Evolutionary conservation across 1,140 invertebrate genomes (phyloP), one percentile per base, ranked within the genome.

Genomic region (Drosophila arawakana): DNA sequence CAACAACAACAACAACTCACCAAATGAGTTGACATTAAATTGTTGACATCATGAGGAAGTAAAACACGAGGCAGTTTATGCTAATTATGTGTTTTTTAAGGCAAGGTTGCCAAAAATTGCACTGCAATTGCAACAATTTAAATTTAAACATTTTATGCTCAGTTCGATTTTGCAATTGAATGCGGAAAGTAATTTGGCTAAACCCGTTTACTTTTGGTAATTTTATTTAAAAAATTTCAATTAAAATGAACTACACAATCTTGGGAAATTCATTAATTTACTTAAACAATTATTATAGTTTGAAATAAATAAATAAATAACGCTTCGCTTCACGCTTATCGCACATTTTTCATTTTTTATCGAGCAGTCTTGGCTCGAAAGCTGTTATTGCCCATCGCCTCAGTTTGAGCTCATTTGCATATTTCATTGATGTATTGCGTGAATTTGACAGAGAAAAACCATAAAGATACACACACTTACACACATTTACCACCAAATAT

Each of bases 31-130:
- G 63, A 50, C 70, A 66, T 63, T 75, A 61, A 57, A 61, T 52
- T 49, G 55, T 57, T 69, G 63, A 84, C 63, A 75, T 67, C 50
- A 68, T 71, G 43, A 73, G 76, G 83, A 86, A 82, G 76, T 79
- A 60, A 62, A 57, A 69, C 76, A 68, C 67, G 52, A 44, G 68
- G 57, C 75, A 65, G 58, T 18, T 65, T 58, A 73, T 76, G 71
- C 68, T 76, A 79, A 86, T 76, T 69, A 72, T 63, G 9, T 4
- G 8, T 4, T 75, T 4, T 75, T 69, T 30, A 13, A 44, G 59
- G 54, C 73, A 71, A 69, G 61, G 63, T 63, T 49, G 54, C 61
- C 62, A 43, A 66, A 68, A 73, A 47, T 49, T 62, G 57, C 41
- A 74, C 1, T 70, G 15, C 58, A 62, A 49, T 15, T 74, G 58